A percentile compares a stretch with the other conserved stretches of the same genome.
Conservation (phyloP, 64 coral and sea anemone genomes). For the Stichodactyla helianthus region DNA sequence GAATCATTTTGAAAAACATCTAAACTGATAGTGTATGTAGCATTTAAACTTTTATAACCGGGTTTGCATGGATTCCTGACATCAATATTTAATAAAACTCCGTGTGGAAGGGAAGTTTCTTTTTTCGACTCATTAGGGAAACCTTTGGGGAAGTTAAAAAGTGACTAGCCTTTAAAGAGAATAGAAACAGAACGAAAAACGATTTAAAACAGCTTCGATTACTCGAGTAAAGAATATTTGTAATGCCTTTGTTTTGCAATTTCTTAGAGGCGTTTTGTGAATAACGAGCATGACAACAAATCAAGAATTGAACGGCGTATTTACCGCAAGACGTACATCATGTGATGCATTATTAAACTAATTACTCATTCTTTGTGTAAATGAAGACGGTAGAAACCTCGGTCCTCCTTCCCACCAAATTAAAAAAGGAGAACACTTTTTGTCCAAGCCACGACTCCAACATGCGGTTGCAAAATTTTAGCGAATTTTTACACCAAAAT, state of each 20-base stretch:
- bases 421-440: neutral
- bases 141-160: neutral
- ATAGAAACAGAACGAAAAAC: too few species aligned
- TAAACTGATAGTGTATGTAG: neutral
- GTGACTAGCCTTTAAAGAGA: neutral
- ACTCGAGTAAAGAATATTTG: neutral
- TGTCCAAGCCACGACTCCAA: neutral
- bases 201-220: neutral
- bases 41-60: conserved; percentile 12
- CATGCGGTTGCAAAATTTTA: neutral
- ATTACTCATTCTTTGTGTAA: neutral
- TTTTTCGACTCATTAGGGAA: neutral
- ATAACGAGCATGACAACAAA: neutral
- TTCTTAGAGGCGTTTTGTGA: neutral
- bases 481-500: neutral
- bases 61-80: neutral
- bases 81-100: neutral
- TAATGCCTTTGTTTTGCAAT: neutral
- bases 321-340: neutral
- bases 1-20: neutral
- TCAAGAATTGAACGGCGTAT: neutral
- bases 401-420: neutral
- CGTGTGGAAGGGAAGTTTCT: neutral
- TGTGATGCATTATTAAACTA: neutral
- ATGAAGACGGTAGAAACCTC: neutral